Evolutionary conservation across 2,888 invertebrate genomes (phyloP), one percentile per base, ranked within the genome.

Genomic region (Hofmannophila pseudospretella): DNA sequence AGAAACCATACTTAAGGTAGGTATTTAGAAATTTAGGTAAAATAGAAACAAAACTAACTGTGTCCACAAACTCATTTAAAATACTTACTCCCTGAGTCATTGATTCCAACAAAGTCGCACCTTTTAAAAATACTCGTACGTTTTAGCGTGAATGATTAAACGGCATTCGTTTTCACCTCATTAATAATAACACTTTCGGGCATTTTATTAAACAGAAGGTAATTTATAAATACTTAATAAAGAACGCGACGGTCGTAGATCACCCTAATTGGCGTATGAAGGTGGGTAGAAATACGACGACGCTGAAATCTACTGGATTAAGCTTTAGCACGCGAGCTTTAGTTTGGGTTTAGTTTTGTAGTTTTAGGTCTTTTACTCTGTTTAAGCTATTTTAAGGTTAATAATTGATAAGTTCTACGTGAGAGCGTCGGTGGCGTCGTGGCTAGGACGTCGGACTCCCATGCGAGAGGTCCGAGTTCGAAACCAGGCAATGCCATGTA

Each of bases 211-310:
- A 75, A 73, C 64, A 67, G 68, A 57, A 62, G 62, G 66, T 78
- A 74, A 72, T 77, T 77, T 75, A 75, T 75, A 78, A 77, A 75
- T 76, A 74, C 65, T 73, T 74, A 65, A 72, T 76, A 69, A 30
- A 57, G 54, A 69, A 67, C 60, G 60, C 61, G 64, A 61, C 45
- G 70, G 72, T 58, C 62, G 64, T 85, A 82, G 74, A 82, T 85
- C 81, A 84, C 54, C 41, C 58, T 85, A 85, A 85, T 85, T 84
- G 84, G 78, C 72, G 69, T 67, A 59, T 62, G 52, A 58, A 64
- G 69, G 70, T 64, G 53, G 53, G 55, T 54, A 52, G 48, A 60
- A 62, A 71, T 61, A 57, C 67, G 74, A 62, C 54, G 66, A 60
- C 58, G 53, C 47, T 52, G 45, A 52, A 59, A 60, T 58, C 63